Evolutionary conservation across 2,888 invertebrate species (phyloP), one percentile per base, ranked within the genome.

Genomic region (Acleris sparsana): DNA sequence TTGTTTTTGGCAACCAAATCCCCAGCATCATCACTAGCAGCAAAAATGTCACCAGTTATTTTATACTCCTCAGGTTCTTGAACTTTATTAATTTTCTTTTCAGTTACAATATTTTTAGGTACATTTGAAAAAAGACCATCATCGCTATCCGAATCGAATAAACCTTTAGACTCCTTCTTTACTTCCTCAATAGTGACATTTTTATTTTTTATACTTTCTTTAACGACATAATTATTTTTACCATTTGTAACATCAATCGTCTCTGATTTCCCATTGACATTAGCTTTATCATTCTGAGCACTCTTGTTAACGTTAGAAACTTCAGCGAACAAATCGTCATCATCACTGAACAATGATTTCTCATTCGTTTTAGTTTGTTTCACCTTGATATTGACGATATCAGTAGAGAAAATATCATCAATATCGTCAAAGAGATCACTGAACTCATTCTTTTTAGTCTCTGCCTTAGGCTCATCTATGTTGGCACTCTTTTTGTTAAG

Each of bases 341-440:
- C 82, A 66, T 87, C 88, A 72, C 87, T 86, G 58, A 91, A 90
- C 25, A 90, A 60, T 5, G 88, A 83, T 63, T 84, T 85, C 59
- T 80, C 69, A 55, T 69, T 75, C 46, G 72, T 74, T 62, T 72
- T 73, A 52, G 71, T 68, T 7, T 69, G 69, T 70, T 80, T 78
- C n/a, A 72, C 72, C 2, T 78, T 70, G 7, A 78, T 76, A 74
- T 77, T 86, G 13, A 78, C 72, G 39, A 86, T 73, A 48, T 82
- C 80, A n/a, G 77, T 83, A 9, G 85, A 81, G 69, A 91, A 92
- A 53, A 91, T 87, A 78, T 92, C 87, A 72, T 92, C 91, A 5
- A 90, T 86, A 71, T 92, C 92, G 81, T 92, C 92, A 72, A 92
- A 92, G 59, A 92, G 83, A 71, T 91, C 90, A 68, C 79, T 86